Evolutionary conservation across 1,140 invertebrate genomes (phyloP).

Genomic region (Cyphomyrmex costatus): DNA sequence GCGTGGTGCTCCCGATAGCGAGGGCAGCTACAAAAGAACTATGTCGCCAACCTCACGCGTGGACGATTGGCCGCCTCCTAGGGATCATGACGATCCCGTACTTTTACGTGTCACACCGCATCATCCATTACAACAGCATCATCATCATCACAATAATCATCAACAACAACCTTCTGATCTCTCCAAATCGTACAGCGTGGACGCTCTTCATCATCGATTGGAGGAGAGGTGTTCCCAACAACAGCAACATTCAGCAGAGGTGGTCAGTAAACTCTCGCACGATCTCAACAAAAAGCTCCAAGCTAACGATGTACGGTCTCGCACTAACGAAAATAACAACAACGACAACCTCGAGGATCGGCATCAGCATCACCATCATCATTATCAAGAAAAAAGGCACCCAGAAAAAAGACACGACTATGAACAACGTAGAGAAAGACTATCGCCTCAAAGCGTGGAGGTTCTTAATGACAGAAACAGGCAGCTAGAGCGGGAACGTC

Average conservation of each 20-base stretch:
- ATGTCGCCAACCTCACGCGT: constrained; percentile 90
- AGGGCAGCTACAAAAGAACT: constrained; percentile 92
- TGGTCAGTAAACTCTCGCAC: constrained; percentile 78
- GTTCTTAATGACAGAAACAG: constrained; percentile 84
- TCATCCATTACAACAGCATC: constrained; percentile 74
- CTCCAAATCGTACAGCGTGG: constrained; percentile 80
- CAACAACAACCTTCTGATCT: constrained; percentile 74
- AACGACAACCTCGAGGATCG: constrained; percentile 81
- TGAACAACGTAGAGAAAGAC: constrained; percentile 77
- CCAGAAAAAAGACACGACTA: constrained; percentile 76
- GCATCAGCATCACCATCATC: constrained; percentile 72
- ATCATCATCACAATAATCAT: constrained; percentile 71
- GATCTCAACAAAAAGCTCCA: constrained; percentile 84
- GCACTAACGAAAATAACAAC: constrained; percentile 75
- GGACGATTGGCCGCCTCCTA: constrained; percentile 82
- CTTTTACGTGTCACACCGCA: constrained; percentile 82
- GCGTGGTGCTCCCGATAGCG: constrained; percentile 89
- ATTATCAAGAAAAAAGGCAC: constrained; percentile 71
- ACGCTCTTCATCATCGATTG: constrained; percentile 80
- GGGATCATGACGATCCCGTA: constrained; percentile 81
- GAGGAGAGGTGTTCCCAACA: constrained; percentile 70
- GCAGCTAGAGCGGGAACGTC: constrained; percentile 81
- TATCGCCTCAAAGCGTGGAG: constrained; percentile 84
- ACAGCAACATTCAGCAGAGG: constrained; percentile 74
- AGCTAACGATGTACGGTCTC: constrained; percentile 76